These are phyloP conservation scores for Hemibagrus wyckioides DNA, from an alignment of 2,113 vertebrate genomes.

Conservation along the genomic window DNA sequence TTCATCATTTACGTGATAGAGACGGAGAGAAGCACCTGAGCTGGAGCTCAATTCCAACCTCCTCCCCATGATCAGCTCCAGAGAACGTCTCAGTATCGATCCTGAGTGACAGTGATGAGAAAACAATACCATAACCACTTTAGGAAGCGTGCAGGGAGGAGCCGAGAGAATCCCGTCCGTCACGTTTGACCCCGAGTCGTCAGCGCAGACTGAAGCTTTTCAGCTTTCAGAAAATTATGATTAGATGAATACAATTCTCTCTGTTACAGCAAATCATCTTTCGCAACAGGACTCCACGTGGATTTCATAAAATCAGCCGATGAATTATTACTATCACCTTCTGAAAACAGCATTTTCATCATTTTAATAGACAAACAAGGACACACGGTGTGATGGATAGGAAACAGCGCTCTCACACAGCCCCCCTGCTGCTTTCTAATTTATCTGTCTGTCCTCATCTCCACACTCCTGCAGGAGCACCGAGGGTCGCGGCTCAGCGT, in stretches of 20 bases:
- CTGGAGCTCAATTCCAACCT: slow-evolving; percentile 58
- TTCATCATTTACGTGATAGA: slow-evolving; percentile 36
- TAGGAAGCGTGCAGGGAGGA: slow-evolving; percentile 33
- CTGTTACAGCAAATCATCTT: background rate
- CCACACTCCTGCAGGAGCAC: background rate
- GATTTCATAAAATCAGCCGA: background rate
- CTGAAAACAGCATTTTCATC: background rate
- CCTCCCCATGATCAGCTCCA: slow-evolving; percentile 42
- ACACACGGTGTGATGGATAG: slow-evolving; percentile 5
- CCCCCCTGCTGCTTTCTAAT: slow-evolving; percentile 16
- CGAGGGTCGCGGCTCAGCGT: background rate
- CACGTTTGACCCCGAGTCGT: slow-evolving; percentile 27
- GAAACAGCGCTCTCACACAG: background rate
- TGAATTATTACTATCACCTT: slow-evolving; percentile 15
- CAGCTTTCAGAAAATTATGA: background rate
- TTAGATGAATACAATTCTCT: background rate
- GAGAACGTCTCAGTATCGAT: slow-evolving; percentile 72
- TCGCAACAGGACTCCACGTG: background rate
- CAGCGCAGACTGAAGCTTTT: too few relatives aligned
- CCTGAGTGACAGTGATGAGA: slow-evolving; percentile 58
- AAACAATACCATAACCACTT: slow-evolving; percentile 56
- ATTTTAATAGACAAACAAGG: slow-evolving; percentile 22
- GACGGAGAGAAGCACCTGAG: slow-evolving; percentile 23
- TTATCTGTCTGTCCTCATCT: slow-evolving; percentile 13
- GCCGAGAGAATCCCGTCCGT: slow-evolving; percentile 17